Conservation (phyloP, 2,797 vertebrate genomes). For the Malurus splendens region DNA sequence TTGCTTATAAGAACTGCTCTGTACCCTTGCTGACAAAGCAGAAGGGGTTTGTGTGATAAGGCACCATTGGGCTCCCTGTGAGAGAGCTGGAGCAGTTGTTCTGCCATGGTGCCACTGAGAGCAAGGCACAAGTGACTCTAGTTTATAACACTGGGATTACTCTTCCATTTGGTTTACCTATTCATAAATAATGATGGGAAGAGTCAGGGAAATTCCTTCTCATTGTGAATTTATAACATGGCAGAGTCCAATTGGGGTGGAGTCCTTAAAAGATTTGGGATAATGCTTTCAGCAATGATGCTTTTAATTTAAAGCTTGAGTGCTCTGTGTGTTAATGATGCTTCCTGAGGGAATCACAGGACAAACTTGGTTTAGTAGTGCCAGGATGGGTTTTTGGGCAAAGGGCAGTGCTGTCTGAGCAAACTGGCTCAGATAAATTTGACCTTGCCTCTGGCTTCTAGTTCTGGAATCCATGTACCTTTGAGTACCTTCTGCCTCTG, state of each 20-base stretch:
- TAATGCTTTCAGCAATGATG: background rate
- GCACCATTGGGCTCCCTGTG: fast-evolving
- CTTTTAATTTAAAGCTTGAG: background rate
- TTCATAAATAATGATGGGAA: background rate
- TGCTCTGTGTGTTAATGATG: background rate
- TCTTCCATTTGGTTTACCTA: background rate
- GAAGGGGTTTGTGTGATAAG: background rate
- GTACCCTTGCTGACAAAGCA: background rate
- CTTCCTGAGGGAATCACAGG: background rate
- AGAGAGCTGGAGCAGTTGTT: background rate
- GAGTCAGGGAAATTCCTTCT: background rate
- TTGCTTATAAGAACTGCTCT: background rate
- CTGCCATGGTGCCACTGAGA: background rate
- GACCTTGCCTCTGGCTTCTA: background rate
- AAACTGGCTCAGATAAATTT: background rate
- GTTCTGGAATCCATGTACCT: background rate
- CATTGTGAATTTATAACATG: background rate
- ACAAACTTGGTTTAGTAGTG: background rate
- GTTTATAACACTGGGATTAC: background rate
- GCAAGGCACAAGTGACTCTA: background rate
- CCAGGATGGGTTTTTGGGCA: background rate
- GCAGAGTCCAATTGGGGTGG: fast-evolving
- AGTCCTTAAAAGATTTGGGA: background rate
- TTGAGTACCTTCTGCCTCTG: background rate
- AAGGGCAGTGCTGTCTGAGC: background rate